phyloP scores from a whole-genome alignment of 1,140 invertebrate species.

The Dinothrombium tinctorium region DNA sequence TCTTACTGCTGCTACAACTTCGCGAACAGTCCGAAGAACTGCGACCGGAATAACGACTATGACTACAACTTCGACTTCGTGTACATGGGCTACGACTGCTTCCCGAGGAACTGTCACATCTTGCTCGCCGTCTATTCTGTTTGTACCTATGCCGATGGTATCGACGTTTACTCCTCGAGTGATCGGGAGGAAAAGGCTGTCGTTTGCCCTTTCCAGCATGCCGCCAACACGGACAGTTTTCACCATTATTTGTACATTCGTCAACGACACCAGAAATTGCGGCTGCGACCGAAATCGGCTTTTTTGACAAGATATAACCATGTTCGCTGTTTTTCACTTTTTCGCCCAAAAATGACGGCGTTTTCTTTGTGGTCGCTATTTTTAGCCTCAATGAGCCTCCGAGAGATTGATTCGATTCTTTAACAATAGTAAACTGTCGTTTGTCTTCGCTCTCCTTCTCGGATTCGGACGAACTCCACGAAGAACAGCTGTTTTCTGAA shows the following conservation, averaged over 20 bases:
- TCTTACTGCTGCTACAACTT: conserved; percentile 4
- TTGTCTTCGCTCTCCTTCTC: too few species aligned
- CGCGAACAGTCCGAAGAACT: conserved; percentile 4
- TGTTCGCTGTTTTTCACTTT: too few species aligned
- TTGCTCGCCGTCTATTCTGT: background rate
- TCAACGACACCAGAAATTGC: background rate
- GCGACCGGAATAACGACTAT: background rate
- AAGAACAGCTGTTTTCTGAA: too few species aligned
- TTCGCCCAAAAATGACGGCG: too few species aligned
- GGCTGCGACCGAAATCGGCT: background rate
- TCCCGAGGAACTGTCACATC: background rate
- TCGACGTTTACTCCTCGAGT: background rate
- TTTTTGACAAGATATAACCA: too few species aligned
- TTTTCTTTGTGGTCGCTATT: too few species aligned
- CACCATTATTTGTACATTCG: conserved; percentile 4
- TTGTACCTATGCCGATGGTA: background rate
- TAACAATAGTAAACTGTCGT: too few species aligned
- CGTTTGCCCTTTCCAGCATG: conserved; percentile 7
- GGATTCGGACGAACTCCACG: too few species aligned
- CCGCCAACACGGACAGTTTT: conserved; percentile 3
- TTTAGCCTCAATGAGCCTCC: too few species aligned
- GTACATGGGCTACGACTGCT: background rate
- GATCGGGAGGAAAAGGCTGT: background rate
- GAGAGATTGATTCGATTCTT: too few species aligned
- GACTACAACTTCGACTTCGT: background rate